phyloP scores from a whole-genome alignment of 2,113 vertebrate species.

The Leucopsar rothschildi region DNA sequence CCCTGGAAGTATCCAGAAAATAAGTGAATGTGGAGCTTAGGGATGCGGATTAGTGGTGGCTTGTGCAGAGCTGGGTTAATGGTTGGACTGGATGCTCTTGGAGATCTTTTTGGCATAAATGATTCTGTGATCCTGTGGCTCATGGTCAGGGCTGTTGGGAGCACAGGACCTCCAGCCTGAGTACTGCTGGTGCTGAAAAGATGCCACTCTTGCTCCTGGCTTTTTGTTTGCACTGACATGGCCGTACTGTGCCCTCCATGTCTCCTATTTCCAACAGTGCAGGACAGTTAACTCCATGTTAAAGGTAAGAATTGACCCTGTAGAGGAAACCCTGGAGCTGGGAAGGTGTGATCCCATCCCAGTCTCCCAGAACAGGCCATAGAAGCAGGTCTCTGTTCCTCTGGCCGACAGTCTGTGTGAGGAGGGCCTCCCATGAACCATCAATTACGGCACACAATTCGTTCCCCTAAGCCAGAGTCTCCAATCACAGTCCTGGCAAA shows the following conservation, averaged over 20 bases:
- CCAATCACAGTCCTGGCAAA: slow-evolving; percentile 5
- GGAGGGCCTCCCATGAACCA: not conserved
- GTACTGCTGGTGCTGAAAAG: not conserved
- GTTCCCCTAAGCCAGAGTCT: not conserved
- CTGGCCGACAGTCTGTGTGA: not conserved
- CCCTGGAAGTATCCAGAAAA: not conserved
- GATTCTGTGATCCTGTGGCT: not conserved
- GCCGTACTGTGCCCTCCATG: not conserved
- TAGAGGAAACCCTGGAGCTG: not conserved
- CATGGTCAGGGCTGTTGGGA: not conserved
- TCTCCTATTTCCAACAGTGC: fast-evolving
- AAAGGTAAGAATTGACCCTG: not conserved
- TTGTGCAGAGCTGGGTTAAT: not conserved
- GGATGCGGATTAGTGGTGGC: not conserved
- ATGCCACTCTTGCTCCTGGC: not conserved
- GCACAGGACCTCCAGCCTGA: not conserved
- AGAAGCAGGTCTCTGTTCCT: not conserved
- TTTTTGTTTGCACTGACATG: not conserved
- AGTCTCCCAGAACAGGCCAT: not conserved
- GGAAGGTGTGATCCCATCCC: not conserved
- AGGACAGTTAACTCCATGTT: not conserved
- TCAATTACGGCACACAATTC: slow-evolving; percentile 7
- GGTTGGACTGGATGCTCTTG: not conserved
- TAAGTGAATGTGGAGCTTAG: not conserved
- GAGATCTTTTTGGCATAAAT: not conserved